Evolutionary conservation across 2,113 vertebrate species (phyloP).

Genomic region (Cettia cetti): DNA sequence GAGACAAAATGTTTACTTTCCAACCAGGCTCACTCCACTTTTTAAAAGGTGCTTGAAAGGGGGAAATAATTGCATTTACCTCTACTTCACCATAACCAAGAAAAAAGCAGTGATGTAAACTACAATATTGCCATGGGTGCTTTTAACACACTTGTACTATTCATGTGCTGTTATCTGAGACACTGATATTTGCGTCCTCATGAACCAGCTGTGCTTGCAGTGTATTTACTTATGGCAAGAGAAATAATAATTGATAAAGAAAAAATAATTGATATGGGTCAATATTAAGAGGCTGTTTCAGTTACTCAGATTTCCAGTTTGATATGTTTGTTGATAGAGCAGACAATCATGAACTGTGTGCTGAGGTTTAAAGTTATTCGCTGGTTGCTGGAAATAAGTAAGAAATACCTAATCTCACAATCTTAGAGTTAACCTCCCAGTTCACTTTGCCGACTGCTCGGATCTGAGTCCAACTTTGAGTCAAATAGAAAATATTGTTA

Average conservation of each 20-base stretch:
- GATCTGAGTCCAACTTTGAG: background rate
- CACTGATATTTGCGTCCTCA: background rate
- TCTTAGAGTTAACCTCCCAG: background rate
- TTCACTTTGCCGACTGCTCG: background rate
- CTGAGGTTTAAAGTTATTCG: background rate
- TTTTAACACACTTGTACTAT: background rate
- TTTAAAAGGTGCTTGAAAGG: background rate
- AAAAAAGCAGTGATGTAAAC: background rate
- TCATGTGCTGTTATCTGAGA: background rate
- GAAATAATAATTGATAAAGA: background rate
- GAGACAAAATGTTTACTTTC: background rate
- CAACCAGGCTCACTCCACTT: background rate
- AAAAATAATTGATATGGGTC: background rate
- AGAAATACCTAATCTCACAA: background rate
- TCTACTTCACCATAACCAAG: background rate
- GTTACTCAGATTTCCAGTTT: background rate
- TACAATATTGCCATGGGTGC: background rate
- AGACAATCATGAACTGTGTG: background rate
- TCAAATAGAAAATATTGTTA: background rate
- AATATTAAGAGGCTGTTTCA: background rate
- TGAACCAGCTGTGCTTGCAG: background rate
- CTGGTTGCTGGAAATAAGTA: background rate
- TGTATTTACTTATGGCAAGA: background rate
- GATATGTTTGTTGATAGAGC: background rate
- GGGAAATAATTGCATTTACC: background rate